A percentile compares a stretch with the other conserved stretches of the same genome.
These are phyloP conservation scores for Tychaedon coryphoeus DNA, from an alignment of 2,113 vertebrate species.

Conservation along the genomic window DNA sequence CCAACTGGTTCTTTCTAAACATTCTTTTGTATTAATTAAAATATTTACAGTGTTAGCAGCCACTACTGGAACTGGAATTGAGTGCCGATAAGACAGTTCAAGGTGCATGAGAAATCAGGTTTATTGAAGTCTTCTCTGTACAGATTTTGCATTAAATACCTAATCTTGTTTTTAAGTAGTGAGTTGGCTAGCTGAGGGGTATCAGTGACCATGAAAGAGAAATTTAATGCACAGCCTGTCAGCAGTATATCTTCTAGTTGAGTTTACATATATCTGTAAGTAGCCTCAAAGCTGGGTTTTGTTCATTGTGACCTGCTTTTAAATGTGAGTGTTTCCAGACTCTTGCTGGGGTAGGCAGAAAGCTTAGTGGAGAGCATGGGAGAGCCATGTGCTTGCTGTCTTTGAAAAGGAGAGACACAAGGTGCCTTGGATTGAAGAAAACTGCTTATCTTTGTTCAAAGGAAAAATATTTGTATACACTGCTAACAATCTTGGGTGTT, in stretches of 20 bases:
- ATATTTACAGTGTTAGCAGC: background rate
- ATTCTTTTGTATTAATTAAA: background rate
- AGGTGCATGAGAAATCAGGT: background rate
- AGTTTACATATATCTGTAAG: background rate
- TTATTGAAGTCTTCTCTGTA: background rate
- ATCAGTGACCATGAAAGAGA: background rate
- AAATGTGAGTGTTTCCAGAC: background rate
- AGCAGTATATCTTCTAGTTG: background rate
- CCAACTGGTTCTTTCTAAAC: background rate
- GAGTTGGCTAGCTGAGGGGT: background rate
- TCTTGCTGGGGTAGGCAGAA: background rate
- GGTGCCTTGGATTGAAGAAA: background rate
- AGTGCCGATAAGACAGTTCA: background rate
- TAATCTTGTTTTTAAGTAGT: background rate
- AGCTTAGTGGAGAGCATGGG: background rate
- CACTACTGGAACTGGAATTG: background rate
- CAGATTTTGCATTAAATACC: background rate
- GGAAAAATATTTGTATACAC: background rate
- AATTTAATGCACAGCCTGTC: background rate
- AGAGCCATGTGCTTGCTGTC: background rate
- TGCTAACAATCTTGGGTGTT: background rate
- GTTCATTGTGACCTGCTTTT: background rate
- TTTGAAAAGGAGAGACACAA: background rate
- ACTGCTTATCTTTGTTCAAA: background rate
- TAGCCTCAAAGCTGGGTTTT: background rate